These are phyloP conservation scores for Tadarida brasiliensis DNA, from an alignment of 2,797 vertebrate genomes.

Conservation along the genomic window DNA sequence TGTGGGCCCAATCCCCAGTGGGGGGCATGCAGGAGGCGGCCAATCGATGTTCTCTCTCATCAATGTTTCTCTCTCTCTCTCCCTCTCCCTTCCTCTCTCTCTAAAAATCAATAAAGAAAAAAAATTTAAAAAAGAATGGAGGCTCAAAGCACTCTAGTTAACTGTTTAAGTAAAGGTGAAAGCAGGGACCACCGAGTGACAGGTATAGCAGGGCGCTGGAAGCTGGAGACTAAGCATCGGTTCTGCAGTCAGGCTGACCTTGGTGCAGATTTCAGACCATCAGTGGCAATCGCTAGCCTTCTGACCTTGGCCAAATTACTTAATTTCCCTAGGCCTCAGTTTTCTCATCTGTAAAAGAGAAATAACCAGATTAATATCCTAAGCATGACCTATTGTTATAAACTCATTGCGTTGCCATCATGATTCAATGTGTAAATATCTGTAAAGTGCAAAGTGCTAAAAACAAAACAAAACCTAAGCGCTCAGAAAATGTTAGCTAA, in stretches of 20 bases:
- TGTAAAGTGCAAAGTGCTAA: not conserved
- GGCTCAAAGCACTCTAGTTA: not conserved
- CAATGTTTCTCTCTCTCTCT: no score
- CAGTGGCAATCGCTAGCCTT: not conserved
- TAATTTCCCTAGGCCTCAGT: not conserved
- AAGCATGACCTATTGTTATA: not conserved
- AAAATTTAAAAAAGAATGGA: not conserved
- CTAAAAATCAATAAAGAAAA: no score
- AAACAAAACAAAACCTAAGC: not conserved
- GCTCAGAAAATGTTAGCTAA: not conserved
- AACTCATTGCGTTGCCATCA: not conserved
- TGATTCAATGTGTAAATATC: not conserved
- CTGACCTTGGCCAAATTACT: not conserved
- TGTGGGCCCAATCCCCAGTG: no score
- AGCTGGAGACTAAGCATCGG: not conserved
- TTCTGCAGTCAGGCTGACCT: not conserved
- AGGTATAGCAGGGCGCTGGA: not conserved
- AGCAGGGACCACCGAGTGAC: not conserved
- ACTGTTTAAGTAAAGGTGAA: not conserved
- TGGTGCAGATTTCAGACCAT: not conserved
- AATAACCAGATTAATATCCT: not conserved
- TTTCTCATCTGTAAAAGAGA: slow-evolving; percentile 10
- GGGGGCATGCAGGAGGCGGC: no score
- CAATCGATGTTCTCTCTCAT: no score
- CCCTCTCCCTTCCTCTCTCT: no score